Evolutionary conservation across 1,140 invertebrate species (phyloP).

Genomic region (Camponotus pennsylvanicus): DNA sequence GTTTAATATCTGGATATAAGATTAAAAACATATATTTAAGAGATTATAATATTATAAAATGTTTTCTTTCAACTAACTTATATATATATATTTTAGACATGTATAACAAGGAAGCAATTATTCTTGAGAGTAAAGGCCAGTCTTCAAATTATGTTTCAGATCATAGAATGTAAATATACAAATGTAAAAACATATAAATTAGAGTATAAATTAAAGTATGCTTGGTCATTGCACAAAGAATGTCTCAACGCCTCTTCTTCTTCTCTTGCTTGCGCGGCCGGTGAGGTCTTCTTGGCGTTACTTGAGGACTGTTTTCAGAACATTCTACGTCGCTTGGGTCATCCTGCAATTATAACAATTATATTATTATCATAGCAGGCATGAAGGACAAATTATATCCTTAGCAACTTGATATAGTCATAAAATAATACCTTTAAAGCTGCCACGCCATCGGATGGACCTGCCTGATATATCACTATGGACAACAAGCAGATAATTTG

Average conservation of each 20-base stretch:
- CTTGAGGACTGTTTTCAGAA: conserved; percentile 85
- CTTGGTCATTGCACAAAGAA: not conserved
- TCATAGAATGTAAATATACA: not conserved
- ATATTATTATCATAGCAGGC: not conserved
- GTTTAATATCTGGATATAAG: not conserved
- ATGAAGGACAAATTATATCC: not conserved
- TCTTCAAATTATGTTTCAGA: not conserved
- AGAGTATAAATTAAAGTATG: not conserved
- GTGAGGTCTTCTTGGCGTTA: conserved; percentile 84
- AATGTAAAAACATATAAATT: not conserved
- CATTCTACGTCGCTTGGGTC: conserved; percentile 85
- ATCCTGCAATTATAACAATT: conserved; percentile 77
- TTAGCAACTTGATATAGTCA: not conserved
- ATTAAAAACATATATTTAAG: conserved; percentile 8
- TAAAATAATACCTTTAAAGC: conserved; percentile 81
- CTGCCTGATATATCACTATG: conserved; percentile 83
- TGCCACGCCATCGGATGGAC: conserved; percentile 81
- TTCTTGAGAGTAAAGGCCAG: not conserved
- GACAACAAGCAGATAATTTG: conserved; percentile 84
- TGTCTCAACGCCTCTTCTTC: conserved; percentile 82
- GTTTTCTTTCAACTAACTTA: conserved; percentile 13
- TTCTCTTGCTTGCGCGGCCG: conserved; percentile 84
- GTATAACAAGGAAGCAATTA: not conserved
- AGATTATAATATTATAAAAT: conserved; percentile 23
- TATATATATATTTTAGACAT: not conserved